Evolutionary conservation across 2,888 invertebrate genomes (phyloP).

Genomic region (Acrobasis consociella): DNA sequence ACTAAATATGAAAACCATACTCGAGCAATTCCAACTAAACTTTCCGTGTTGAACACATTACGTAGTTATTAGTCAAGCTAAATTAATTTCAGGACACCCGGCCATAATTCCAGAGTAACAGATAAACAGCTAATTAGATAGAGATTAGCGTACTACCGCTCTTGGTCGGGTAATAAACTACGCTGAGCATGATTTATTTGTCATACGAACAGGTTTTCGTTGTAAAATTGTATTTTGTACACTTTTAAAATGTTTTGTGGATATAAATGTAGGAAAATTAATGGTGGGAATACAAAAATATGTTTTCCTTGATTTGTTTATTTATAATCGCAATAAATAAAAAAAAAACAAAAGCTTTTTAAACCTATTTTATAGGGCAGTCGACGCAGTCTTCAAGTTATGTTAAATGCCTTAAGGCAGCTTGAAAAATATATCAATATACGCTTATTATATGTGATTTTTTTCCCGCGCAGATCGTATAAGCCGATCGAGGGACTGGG

Average conservation of each 20-base stretch:
- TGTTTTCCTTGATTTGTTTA: too few species aligned
- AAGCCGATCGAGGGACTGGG: too few species aligned
- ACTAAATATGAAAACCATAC: not conserved
- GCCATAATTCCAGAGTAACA: slow-evolving; percentile 32
- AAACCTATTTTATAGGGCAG: too few species aligned
- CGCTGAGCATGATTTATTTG: slow-evolving; percentile 38
- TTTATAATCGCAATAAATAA: too few species aligned
- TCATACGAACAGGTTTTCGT: not conserved
- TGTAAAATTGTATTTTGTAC: not conserved
- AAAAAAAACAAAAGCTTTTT: too few species aligned
- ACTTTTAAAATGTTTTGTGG: not conserved
- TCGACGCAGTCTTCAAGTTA: too few species aligned
- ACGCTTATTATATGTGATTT: too few species aligned
- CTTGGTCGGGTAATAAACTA: slow-evolving; percentile 35
- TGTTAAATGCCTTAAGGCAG: too few species aligned
- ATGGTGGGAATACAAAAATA: too few species aligned
- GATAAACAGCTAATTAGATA: slow-evolving; percentile 45
- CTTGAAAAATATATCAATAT: too few species aligned
- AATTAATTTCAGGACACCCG: slow-evolving; percentile 32
- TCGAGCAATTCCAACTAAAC: not conserved
- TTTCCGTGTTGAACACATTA: slow-evolving; percentile 1
- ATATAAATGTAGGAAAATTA: too few species aligned
- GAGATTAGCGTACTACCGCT: slow-evolving; percentile 38
- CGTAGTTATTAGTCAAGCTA: slow-evolving; percentile 14
- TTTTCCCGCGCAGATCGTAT: too few species aligned